Evolutionary conservation across 2,113 vertebrate genomes (phyloP).

Genomic region (Notarius lentiginosus): DNA sequence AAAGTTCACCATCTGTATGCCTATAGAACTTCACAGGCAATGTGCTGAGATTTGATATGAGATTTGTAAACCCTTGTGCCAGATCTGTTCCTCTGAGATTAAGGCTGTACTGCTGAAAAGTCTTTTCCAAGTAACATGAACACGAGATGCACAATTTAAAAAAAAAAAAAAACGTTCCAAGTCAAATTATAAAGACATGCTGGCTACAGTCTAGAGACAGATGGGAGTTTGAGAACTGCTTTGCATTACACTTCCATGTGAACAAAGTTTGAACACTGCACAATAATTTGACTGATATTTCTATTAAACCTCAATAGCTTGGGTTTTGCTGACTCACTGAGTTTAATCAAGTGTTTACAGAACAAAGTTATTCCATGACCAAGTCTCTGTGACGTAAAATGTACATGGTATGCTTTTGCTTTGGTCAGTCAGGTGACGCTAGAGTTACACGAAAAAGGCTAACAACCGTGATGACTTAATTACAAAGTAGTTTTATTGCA

Average conservation of each 20-base stretch:
- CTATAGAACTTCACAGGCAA: background rate
- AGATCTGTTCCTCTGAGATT: background rate
- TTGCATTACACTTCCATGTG: background rate
- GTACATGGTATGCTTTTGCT: conserved; percentile 6
- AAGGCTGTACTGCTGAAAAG: background rate
- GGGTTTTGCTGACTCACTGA: conserved; percentile 1
- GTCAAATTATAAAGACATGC: background rate
- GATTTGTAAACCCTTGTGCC: background rate
- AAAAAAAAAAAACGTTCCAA: background rate
- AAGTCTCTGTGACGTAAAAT: conserved; percentile 22
- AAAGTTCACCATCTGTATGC: background rate
- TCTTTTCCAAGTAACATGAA: background rate
- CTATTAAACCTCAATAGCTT: background rate
- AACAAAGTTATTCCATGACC: conserved; percentile 12
- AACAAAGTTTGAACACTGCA: background rate
- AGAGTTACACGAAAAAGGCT: background rate
- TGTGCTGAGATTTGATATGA: background rate
- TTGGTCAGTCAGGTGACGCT: background rate
- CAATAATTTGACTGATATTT: background rate
- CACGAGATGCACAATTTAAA: background rate
- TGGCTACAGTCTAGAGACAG: no score
- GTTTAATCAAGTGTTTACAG: conserved; percentile 9
- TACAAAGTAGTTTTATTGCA: background rate
- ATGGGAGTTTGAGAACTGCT: background rate
- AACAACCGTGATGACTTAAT: background rate